phyloP scores from a whole-genome alignment of 92 coral and sea anemone genomes.

The Porites lobata region DNA sequence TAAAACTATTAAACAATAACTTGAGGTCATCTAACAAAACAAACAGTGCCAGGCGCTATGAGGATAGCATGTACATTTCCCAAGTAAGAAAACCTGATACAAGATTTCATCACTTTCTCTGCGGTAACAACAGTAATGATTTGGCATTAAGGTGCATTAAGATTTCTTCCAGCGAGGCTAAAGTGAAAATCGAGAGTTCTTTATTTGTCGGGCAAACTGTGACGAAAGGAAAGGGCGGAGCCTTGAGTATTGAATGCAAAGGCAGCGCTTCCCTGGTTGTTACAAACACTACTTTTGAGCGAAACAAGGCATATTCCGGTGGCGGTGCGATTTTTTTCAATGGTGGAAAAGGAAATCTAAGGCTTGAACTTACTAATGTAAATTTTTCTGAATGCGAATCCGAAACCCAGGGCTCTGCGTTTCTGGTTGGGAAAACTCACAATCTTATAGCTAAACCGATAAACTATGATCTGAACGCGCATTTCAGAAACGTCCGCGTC shows the following conservation, averaged over 20 bases:
- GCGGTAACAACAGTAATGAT: constrained; percentile 36
- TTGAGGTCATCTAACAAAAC: neutral
- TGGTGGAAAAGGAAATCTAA: neutral
- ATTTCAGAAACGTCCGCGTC: constrained; percentile 1
- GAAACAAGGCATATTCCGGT: constrained; percentile 17
- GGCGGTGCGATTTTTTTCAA: constrained; percentile 52
- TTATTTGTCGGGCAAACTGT: constrained; percentile 21
- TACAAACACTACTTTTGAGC: constrained; percentile 23
- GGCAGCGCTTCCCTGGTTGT: constrained; percentile 11
- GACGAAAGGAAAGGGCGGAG: constrained; percentile 26
- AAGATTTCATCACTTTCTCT: constrained; percentile 1
- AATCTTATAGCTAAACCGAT: constrained; percentile 1
- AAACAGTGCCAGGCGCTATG: neutral
- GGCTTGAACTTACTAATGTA: constrained; percentile 30
- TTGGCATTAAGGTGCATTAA: constrained; percentile 34
- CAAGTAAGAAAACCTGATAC: constrained; percentile 10
- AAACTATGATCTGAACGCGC: constrained; percentile 19
- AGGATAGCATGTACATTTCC: constrained; percentile 27
- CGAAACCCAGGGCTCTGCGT: constrained; percentile 9
- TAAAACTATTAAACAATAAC: constrained; percentile 23
- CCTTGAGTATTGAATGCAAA: constrained; percentile 16
- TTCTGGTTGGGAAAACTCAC: constrained; percentile 16
- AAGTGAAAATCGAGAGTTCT: constrained; percentile 31
- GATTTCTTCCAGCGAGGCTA: constrained; percentile 11
- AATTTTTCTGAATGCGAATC: constrained; percentile 31